phyloP scores from a whole-genome alignment of 2,113 vertebrate genomes.

The Vombatus ursinus region DNA sequence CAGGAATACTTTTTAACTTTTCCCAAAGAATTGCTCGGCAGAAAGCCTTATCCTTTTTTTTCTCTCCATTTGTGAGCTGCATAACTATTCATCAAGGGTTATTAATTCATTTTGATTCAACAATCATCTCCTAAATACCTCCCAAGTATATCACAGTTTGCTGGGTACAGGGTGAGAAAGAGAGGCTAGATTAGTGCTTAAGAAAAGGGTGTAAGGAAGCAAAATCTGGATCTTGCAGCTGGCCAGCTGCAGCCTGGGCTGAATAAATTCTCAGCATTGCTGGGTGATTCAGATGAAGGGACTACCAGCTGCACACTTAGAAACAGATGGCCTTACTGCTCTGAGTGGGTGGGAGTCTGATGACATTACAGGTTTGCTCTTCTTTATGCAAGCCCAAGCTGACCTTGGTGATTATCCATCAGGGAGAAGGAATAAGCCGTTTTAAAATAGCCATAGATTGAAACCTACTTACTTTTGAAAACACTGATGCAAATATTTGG shows the following conservation, averaged over 20 bases:
- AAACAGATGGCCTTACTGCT: slow-evolving; percentile 45
- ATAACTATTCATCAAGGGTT: slow-evolving; percentile 2
- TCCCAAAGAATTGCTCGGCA: not conserved
- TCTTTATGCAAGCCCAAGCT: slow-evolving; percentile 2
- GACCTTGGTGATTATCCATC: not conserved
- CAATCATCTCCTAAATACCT: not conserved
- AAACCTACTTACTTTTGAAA: not conserved
- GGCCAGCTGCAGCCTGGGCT: not conserved
- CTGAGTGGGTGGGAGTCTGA: not conserved
- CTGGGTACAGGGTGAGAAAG: not conserved
- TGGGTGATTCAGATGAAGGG: not conserved
- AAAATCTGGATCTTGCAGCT: slow-evolving; percentile 6
- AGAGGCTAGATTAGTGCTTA: not conserved
- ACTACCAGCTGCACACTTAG: slow-evolving; percentile 3
- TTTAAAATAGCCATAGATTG: not conserved
- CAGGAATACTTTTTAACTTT: not conserved
- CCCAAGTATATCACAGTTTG: not conserved
- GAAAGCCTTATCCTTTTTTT: not conserved
- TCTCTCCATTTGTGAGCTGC: slow-evolving; percentile 4
- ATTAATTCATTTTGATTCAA: not conserved
- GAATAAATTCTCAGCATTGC: slow-evolving; percentile 19
- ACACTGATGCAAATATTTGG: not conserved
- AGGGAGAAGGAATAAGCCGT: not conserved
- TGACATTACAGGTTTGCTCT: not conserved
- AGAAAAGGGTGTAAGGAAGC: not conserved